Conservation (phyloP, 1,140 invertebrate genomes). For the Cherax quadricarinatus region DNA sequence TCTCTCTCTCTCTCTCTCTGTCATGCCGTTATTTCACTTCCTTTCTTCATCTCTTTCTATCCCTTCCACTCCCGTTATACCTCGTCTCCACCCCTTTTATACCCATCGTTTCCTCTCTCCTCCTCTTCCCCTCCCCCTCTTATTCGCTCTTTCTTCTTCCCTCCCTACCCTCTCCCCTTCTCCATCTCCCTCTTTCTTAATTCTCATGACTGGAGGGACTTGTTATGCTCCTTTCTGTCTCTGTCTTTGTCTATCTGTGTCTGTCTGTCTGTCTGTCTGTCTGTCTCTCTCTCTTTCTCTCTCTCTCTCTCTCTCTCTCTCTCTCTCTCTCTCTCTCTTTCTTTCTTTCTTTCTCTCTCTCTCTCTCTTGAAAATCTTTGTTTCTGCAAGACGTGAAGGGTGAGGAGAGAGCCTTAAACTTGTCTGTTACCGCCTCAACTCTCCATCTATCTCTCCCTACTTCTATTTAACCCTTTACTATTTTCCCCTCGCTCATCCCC, state of each 20-base stretch:
- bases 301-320: background rate
- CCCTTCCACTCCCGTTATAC: no score
- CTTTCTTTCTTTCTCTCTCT: constrained; percentile 20
- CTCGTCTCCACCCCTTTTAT: no score
- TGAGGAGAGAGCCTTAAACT: background rate
- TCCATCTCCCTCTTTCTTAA: constrained; percentile 32
- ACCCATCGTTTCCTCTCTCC: no score
- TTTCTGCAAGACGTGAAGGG: no score
- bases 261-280: background rate
- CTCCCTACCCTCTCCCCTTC: background rate
- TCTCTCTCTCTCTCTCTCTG: constrained; percentile 53
- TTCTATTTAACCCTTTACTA: background rate
- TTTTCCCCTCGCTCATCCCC: background rate
- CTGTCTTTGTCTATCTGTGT: constrained; percentile 11
- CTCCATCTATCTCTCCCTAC: constrained; percentile 19
- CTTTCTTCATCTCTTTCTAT: no score
- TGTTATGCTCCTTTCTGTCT: constrained; percentile 2
- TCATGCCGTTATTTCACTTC: no score
- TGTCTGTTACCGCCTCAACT: background rate
- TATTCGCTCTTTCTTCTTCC: no score
- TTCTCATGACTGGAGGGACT: no score
- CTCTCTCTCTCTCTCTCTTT: background rate
- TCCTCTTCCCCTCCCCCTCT: no score
- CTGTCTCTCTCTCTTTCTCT: background rate
- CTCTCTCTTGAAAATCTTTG: background rate